Conservation (phyloP, 2,888 invertebrate species). For the Melikaiella ostensackeni region DNA sequence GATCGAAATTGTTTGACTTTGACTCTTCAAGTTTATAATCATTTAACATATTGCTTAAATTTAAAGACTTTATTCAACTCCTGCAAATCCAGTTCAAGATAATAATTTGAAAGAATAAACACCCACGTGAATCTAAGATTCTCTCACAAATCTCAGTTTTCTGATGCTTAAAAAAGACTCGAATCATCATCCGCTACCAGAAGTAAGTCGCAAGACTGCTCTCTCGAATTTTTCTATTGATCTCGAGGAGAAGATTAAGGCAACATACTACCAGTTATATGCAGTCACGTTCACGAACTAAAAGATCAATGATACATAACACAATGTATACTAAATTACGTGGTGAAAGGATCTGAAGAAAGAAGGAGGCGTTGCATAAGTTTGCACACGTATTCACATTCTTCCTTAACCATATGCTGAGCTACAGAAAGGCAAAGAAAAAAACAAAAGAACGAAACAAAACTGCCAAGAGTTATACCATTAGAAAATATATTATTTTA, state of each 20-base stretch:
- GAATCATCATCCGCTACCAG: neutral
- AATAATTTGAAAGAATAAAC: too few species aligned
- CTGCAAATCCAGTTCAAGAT: too few species aligned
- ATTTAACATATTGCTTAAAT: too few species aligned
- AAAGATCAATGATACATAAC: slow-evolving; percentile 35
- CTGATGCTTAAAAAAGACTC: neutral
- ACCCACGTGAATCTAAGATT: too few species aligned
- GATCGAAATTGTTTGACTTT: too few species aligned
- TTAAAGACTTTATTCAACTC: too few species aligned
- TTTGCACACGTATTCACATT: neutral
- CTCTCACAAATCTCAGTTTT: neutral
- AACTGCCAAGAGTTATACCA: neutral
- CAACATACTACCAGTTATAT: slow-evolving; percentile 1
- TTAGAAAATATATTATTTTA: neutral
- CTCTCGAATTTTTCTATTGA: neutral
- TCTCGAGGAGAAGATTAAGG: slow-evolving; percentile 14
- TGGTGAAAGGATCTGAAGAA: slow-evolving; percentile 15
- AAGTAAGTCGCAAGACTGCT: neutral
- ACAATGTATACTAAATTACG: slow-evolving; percentile 36
- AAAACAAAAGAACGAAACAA: neutral
- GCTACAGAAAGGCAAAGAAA: neutral
- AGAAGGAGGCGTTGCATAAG: slow-evolving; percentile 1
- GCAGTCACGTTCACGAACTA: slow-evolving; percentile 21
- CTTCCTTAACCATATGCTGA: neutral
- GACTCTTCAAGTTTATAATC: too few species aligned